Conservation (phyloP, 2,113 vertebrate species). For the Pangasianodon hypophthalmus region DNA sequence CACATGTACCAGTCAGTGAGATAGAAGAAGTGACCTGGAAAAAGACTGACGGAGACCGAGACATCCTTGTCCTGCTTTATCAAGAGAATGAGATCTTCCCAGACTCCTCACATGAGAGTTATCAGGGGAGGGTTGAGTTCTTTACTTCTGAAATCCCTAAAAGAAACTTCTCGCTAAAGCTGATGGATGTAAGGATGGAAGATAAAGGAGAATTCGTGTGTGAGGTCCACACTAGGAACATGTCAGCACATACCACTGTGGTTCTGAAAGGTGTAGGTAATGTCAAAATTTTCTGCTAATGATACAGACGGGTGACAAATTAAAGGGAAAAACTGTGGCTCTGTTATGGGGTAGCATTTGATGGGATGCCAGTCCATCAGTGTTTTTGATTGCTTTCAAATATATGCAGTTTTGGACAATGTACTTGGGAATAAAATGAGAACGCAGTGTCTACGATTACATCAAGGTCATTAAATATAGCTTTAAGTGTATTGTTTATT, state of each 20-base stretch:
- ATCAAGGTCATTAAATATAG: too few species aligned
- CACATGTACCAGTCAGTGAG: slow-evolving; percentile 8
- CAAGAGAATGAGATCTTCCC: neutral
- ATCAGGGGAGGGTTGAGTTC: slow-evolving; percentile 42
- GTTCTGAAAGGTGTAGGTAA: slow-evolving; percentile 34
- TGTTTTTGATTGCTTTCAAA: too few species aligned
- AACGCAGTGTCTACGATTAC: too few species aligned
- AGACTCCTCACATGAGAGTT: slow-evolving; percentile 26
- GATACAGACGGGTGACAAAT: too few species aligned
- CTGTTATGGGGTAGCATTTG: too few species aligned
- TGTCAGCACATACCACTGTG: slow-evolving; percentile 10
- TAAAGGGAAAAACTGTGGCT: too few species aligned
- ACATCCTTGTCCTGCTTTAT: slow-evolving; percentile 36
- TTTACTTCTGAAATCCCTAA: slow-evolving; percentile 49
- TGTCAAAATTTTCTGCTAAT: too few species aligned
- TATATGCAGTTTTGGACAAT: too few species aligned
- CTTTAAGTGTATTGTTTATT: neutral
- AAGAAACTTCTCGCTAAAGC: slow-evolving; percentile 56
- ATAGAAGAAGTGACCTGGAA: slow-evolving; percentile 50
- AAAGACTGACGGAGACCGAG: neutral
- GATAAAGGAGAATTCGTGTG: slow-evolving; percentile 52
- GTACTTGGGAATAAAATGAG: too few species aligned
- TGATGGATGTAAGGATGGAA: slow-evolving; percentile 36
- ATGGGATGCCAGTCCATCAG: too few species aligned
- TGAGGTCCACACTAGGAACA: slow-evolving; percentile 18